Evolutionary conservation across 2,113 vertebrate species (phyloP).

Genomic region (Dromas ardeola): DNA sequence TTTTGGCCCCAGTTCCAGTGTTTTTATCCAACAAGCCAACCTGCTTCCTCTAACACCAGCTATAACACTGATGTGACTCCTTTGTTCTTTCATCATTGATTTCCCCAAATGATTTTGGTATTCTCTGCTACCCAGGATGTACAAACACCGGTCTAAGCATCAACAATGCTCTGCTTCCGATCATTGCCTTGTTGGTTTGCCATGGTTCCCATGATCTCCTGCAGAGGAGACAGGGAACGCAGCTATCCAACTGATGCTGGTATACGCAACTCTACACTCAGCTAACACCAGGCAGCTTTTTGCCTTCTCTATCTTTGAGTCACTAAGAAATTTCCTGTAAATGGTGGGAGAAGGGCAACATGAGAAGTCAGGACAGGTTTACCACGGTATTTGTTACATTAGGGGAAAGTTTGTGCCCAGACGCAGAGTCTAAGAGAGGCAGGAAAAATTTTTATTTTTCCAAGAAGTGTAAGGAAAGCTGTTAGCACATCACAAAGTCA

Average conservation of each 20-base stretch:
- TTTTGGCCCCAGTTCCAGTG: neutral
- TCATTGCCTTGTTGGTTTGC: neutral
- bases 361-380: neutral
- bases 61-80: neutral
- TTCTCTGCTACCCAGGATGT: neutral
- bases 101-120: neutral
- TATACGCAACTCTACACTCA: neutral
- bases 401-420: neutral
- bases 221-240: neutral
- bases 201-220: neutral
- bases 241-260: neutral
- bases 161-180: neutral
- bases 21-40: neutral
- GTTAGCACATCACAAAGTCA: neutral
- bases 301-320: neutral
- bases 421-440: neutral
- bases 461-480: neutral
- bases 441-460: neutral
- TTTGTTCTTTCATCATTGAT: neutral
- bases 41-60: neutral
- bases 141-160: neutral
- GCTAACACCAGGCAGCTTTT: neutral
- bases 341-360: neutral
- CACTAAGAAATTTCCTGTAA: neutral
- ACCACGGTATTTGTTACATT: accelerated